A percentile compares a stretch with the other conserved stretches of the same genome.
phyloP scores from a whole-genome alignment of 2,797 vertebrate genomes.

The Hemitrygon akajei region DNA sequence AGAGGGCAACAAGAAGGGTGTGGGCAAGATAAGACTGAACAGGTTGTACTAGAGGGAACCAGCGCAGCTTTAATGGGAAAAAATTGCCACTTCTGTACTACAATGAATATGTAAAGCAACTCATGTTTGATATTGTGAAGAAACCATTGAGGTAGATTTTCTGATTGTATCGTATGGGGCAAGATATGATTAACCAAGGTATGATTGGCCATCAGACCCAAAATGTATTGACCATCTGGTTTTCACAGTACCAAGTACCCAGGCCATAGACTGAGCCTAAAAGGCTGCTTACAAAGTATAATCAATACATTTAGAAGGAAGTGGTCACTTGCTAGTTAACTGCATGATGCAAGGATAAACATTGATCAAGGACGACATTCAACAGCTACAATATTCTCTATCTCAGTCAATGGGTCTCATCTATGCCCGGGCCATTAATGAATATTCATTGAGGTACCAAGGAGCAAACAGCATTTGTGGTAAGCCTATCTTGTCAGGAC shows the following conservation, averaged over 20 bases:
- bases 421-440: background rate
- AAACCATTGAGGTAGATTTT: background rate
- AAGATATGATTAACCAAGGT: no score
- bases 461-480: background rate
- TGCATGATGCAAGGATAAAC: background rate
- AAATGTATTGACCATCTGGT: background rate
- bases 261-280: background rate
- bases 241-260: background rate
- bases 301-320: background rate
- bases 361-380: background rate
- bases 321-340: background rate
- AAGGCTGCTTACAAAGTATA: background rate
- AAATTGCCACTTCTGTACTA: no score
- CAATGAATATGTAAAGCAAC: background rate
- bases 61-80: no score
- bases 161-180: background rate
- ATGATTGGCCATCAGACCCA: background rate
- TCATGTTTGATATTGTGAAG: background rate
- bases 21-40: no score
- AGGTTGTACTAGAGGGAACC: no score
- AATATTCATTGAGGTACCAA: background rate
- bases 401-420: background rate
- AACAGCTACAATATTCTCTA: background rate
- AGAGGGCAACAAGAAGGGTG: no score
- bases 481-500: background rate